phyloP scores from a whole-genome alignment of 2,113 vertebrate genomes.

The Atractosteus spatula region DNA sequence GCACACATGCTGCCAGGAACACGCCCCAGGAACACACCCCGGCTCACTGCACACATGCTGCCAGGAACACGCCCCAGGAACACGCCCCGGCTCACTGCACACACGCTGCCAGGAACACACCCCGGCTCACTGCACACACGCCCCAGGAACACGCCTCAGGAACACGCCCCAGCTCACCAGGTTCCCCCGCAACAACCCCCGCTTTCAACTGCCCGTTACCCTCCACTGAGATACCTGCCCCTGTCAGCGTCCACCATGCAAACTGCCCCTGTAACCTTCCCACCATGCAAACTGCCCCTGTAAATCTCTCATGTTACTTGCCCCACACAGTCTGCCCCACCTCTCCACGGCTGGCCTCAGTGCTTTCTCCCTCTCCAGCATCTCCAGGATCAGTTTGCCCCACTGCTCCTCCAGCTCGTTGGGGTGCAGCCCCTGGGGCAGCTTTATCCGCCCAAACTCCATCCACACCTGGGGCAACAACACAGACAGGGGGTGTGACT shows the following conservation, averaged over 20 bases:
- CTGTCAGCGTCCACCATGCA: no score
- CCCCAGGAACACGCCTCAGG: no score
- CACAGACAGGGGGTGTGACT: neutral
- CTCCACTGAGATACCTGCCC: no score
- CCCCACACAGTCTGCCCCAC: conserved; percentile 43
- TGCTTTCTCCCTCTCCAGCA: conserved; percentile 93
- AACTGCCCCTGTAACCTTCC: no score
- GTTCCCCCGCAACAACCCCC: no score
- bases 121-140: neutral
- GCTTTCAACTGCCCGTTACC: no score
- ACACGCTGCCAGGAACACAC: accelerated
- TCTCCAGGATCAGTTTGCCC: conserved; percentile 96
- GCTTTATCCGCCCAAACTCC: conserved; percentile 92
- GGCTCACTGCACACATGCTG: neutral
- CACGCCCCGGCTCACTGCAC: neutral
- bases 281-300: no score
- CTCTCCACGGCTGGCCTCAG: conserved; percentile 90
- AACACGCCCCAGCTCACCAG: neutral
- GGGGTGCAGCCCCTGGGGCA: conserved; percentile 90
- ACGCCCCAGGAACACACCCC: neutral
- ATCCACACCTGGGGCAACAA: conserved; percentile 80
- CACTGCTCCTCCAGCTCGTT: conserved; percentile 95
- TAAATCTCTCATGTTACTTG: no score
- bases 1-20: accelerated
- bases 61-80: accelerated